Base-by-base conservation (phyloP, 1,140 invertebrate species). In the Bombus difficillimus region DNA sequence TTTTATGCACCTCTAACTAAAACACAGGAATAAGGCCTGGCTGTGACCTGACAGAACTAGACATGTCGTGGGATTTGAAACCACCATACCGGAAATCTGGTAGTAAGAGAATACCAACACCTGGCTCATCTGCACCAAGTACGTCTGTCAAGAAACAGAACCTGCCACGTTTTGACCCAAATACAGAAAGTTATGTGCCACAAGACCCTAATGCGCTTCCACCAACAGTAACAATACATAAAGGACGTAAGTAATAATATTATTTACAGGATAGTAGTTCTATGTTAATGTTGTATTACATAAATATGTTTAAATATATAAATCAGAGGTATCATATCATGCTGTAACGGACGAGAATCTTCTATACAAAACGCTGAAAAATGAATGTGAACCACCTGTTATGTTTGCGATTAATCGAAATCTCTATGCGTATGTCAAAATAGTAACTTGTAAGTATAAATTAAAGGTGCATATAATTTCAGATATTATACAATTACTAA, bases 31-130 rank as follows among this genome's bases (percentile, higher is more conserved):
- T 99, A 93, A 96, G 98, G 89, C 98, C 98, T 83, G 98, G 98
- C 85, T 98, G 98, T 92, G 98, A 98, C 95, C 95, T 98, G 87
- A 98, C 98, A 81, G 98, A 98, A 93, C 95, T 97, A 80, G 97
- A 97, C 93, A 94, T 94, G 64, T 94, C 95, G 57, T 94, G 95
- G 92, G 96, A 96, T 85, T 88, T 93, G 88, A 93, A 94, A 84
- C 93, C 92, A 87, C 89, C 93, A 2, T 90, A 93, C 83, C 92
- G 92, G 75, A 92, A 94, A 85, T 87, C 92, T 13, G 90, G 91
- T 47, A 92, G 80, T 32, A 95, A 95, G 81, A 91, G 94, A 82
- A 91, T 95, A 81, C 87, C 94, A 15, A 93, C 93, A 22, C 92
- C 94, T 57, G 94, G 94, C 28, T 90, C 93, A 10, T 91, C 92